phyloP scores from a whole-genome alignment of 1,140 invertebrate genomes.

The Mya arenaria region DNA sequence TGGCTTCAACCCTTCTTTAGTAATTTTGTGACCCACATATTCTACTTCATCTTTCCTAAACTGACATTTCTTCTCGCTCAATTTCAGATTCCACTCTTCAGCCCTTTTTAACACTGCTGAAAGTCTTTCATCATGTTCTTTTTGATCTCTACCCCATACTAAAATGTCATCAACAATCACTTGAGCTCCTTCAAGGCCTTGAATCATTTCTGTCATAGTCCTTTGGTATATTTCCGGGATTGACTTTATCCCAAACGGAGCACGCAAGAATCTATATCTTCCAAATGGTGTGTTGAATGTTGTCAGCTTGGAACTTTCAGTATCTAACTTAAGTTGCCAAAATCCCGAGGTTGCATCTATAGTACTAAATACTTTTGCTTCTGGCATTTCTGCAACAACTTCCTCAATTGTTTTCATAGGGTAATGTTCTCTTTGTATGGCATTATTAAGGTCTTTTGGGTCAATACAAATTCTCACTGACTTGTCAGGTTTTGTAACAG shows the following conservation, averaged over 20 bases:
- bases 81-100: constrained; percentile 50
- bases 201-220: constrained; percentile 66
- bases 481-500: constrained; percentile 49
- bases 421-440: constrained; percentile 61
- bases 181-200: constrained; percentile 54
- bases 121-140: constrained; percentile 65
- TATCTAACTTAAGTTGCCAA: constrained; percentile 57
- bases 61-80: not conserved
- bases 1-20: constrained; percentile 57
- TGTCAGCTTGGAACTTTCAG: constrained; percentile 35
- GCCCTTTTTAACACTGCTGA: constrained; percentile 48
- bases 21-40: constrained; percentile 10
- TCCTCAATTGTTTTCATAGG: constrained; percentile 55
- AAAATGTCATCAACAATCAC: constrained; percentile 79
- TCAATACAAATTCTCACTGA: constrained; percentile 63
- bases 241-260: constrained; percentile 60
- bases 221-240: constrained; percentile 80
- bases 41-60: not conserved
- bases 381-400: constrained; percentile 66
- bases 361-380: constrained; percentile 80
- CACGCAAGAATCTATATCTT: constrained; percentile 48
- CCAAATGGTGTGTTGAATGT: constrained; percentile 60
- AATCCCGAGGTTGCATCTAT: constrained; percentile 78
- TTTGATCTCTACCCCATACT: constrained; percentile 63
- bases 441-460: constrained; percentile 64